Conservation (phyloP, 2,113 vertebrate genomes). For the Pluvianellus socialis region DNA sequence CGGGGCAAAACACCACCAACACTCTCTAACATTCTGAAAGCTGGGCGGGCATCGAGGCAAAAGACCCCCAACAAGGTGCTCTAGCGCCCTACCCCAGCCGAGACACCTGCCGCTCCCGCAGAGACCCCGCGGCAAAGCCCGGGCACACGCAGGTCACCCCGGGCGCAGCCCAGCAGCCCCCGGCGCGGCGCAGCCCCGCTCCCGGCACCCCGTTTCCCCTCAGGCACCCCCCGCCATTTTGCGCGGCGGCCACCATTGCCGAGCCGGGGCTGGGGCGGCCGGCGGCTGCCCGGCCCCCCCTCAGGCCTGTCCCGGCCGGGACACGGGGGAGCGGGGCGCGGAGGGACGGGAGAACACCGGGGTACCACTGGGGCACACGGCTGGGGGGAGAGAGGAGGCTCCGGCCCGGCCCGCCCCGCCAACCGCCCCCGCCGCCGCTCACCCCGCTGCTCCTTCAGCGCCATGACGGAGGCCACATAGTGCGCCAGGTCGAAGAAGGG, state of each 20-base stretch:
- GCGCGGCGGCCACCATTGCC: background rate
- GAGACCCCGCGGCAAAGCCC: background rate
- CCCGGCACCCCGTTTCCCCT: background rate
- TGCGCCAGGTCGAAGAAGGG: conserved; percentile 94
- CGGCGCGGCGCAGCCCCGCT: too few relatives aligned
- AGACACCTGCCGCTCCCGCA: background rate
- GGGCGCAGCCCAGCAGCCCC: too few relatives aligned
- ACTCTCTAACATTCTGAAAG: background rate
- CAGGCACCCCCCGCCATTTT: background rate
- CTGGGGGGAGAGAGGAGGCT: background rate
- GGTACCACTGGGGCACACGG: too few relatives aligned
- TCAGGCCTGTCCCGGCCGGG: too few relatives aligned
- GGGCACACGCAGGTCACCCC: too few relatives aligned
- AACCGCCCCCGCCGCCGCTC: conserved; percentile 37
- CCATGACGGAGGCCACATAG: conserved; percentile 87
- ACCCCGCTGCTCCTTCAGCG: conserved; percentile 89
- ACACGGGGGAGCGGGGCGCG: too few relatives aligned
- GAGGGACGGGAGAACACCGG: background rate
- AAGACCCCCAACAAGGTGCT: too few relatives aligned
- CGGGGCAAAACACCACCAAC: too few relatives aligned
- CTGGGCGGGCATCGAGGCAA: background rate
- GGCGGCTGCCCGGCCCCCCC: too few relatives aligned
- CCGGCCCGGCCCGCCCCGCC: background rate
- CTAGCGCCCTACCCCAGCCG: too few relatives aligned
- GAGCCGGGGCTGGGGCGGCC: too few relatives aligned